These are phyloP conservation scores for Zophobas atratus DNA, from an alignment of 1,140 invertebrate species.

Conservation along the genomic window DNA sequence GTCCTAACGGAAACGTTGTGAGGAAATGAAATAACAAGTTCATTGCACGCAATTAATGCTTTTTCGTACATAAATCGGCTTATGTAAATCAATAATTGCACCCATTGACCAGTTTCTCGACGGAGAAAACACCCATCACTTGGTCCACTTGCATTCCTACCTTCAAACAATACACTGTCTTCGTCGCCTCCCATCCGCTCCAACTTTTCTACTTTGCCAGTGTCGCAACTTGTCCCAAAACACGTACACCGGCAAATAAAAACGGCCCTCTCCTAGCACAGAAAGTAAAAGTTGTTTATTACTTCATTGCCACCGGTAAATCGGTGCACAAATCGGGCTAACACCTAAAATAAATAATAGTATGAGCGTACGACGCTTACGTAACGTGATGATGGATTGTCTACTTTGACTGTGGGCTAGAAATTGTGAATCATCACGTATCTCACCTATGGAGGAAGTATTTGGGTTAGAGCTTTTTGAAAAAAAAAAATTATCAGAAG, in stretches of 20 bases:
- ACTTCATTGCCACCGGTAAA: conserved; percentile 47
- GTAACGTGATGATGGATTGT: conserved; percentile 13
- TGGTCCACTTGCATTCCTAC: conserved; percentile 1
- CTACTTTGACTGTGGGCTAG: neutral
- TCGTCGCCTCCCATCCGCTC: neutral
- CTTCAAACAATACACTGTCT: neutral
- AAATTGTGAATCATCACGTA: neutral
- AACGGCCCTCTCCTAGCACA: conserved; percentile 35
- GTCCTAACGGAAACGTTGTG: conserved; percentile 21
- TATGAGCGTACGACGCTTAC: neutral
- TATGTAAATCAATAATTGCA: conserved; percentile 36
- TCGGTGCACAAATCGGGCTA: conserved; percentile 36
- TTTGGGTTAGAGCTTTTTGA: neutral
- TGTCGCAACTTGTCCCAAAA: conserved; percentile 25
- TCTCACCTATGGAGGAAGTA: neutral
- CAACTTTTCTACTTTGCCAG: neutral
- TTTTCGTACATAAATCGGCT: conserved; percentile 22
- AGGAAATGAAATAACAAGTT: conserved; percentile 42
- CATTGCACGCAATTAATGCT: conserved; percentile 31
- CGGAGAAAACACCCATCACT: conserved; percentile 33
- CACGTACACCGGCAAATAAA: conserved; percentile 16
- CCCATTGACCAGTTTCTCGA: conserved; percentile 24
- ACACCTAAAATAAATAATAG: conserved; percentile 41
- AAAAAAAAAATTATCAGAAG: too few species aligned
- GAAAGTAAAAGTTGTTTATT: conserved; percentile 48